Base-by-base conservation (phyloP, 2,797 vertebrate species). In the Xiphorhynchus erythropygius region DNA sequence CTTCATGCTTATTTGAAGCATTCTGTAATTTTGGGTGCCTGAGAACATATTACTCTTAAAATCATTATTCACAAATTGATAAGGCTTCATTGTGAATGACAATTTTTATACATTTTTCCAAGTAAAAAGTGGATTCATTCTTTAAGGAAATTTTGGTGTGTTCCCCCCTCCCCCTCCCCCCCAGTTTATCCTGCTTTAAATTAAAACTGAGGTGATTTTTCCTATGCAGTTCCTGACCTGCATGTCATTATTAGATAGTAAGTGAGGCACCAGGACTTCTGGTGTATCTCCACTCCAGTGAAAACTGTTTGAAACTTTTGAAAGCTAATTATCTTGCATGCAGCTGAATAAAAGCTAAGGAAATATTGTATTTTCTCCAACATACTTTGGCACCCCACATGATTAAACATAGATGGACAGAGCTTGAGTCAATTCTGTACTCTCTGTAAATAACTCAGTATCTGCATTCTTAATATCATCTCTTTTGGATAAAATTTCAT, bases 131-230 rank as follows among this genome's bases (percentile, higher is more conserved):
- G 1, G 8, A 33, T 30, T 91, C 1, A 7, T 82, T 95, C 12
- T 84, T 93, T 65, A 53, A 56, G 68, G 30, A 85, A 70, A 60
- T 56, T 17, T 7, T 62, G 7, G 46, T 52, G 16, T 44, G 21
- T 17, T 63, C 11, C 14, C 7, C 7, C 7, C 7, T 11, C 10
- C 11, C 10, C 3, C 5, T 8, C 8, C 11, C 7, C 33, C 1
- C 53, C 19, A 59, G 10, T 93, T 71, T 88, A 18, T 62, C 37
- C 4, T 78, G 25, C 27, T 47, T 73, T 59, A 87, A 44, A 89
- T 94, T 84, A 75, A 93, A 77, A 73, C 75, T 64, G 53, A 89
- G 67, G 24, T 91, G 41, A 90, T 80, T 94, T 46, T 91, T 94
- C 73, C 52, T 90, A 10, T 84, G 39, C 13, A 62, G 37, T 68